Percentiles rank a stretch among this genome's conserved stretches.
Evolutionary conservation across 2,888 invertebrate species (phyloP).

Genomic region (Campoplex capitator): DNA sequence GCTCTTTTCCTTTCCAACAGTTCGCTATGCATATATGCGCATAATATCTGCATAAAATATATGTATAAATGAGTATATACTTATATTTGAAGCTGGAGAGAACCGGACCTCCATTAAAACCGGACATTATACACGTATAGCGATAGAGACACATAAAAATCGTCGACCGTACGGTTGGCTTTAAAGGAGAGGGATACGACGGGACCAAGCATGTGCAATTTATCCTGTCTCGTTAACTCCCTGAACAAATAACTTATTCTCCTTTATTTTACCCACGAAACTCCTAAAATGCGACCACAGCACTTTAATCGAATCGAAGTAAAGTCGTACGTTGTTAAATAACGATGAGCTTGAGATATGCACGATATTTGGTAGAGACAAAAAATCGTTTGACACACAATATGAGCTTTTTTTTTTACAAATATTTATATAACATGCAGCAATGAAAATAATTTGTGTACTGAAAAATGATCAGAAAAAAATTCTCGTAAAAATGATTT

Average conservation of each 20-base stretch:
- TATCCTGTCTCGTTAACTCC: conserved; percentile 32
- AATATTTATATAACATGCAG: too few species aligned
- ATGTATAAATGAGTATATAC: neutral
- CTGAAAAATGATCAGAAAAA: too few species aligned
- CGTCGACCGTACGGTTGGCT: neutral
- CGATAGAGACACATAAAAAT: conserved; percentile 31
- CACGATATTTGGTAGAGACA: neutral
- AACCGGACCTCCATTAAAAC: conserved; percentile 52
- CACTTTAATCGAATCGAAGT: conserved; percentile 2
- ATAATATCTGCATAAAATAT: conserved; percentile 26
- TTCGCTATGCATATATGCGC: neutral
- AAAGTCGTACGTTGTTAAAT: neutral
- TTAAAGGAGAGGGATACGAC: conserved; percentile 7
- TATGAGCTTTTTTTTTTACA: neutral
- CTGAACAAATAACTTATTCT: conserved; percentile 26
- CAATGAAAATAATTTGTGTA: too few species aligned
- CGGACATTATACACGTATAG: conserved; percentile 21
- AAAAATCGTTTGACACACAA: neutral
- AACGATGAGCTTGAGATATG: neutral
- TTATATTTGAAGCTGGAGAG: neutral
- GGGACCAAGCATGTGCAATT: conserved; percentile 7
- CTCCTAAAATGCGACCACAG: conserved; percentile 1
- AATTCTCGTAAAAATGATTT: too few species aligned
- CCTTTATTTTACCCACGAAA: conserved; percentile 1
- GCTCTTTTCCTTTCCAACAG: neutral